These are phyloP conservation scores for Leptinotarsa peninsularis DNA, from an alignment of 2,888 invertebrate species.

Conservation along the genomic window DNA sequence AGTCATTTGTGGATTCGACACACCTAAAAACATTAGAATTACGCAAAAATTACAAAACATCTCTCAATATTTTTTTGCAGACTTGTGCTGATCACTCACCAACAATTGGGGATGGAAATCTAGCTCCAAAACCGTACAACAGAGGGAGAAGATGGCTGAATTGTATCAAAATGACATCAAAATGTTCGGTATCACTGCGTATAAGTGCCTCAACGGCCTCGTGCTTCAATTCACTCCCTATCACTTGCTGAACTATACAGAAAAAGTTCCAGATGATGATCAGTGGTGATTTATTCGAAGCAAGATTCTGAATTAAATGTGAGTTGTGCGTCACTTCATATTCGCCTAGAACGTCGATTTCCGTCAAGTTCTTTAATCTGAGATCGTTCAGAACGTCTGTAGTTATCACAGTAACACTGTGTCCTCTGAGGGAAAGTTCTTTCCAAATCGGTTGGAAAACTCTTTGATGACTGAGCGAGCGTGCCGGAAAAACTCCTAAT, in stretches of 20 bases:
- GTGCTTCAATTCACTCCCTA: neutral
- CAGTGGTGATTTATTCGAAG: neutral
- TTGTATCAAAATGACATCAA: neutral
- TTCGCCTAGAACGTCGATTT: slow-evolving; percentile 12
- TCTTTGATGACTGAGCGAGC: neutral
- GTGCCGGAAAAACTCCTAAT: neutral
- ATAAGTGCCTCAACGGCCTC: neutral
- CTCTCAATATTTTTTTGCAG: too few relatives aligned
- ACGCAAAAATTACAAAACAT: too few relatives aligned
- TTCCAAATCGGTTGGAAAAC: slow-evolving; percentile 32
- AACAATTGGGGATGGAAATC: slow-evolving; percentile 15
- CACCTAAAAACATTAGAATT: too few relatives aligned
- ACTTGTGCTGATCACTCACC: slow-evolving; percentile 26
- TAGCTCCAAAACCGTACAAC: slow-evolving; percentile 23
- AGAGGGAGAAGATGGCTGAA: neutral
- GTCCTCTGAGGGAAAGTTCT: slow-evolving; percentile 32
- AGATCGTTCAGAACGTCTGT: slow-evolving; percentile 34
- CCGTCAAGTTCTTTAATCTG: slow-evolving; percentile 30
- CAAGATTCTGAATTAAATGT: neutral
- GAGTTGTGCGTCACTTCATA: neutral
- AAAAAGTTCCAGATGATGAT: neutral
- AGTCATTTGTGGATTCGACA: too few relatives aligned
- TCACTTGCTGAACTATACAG: neutral
- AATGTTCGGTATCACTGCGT: neutral
- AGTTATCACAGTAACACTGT: slow-evolving; percentile 29